Evolutionary conservation across 2,113 vertebrate genomes (phyloP).

Genomic region (Amblyopsis rosae): DNA sequence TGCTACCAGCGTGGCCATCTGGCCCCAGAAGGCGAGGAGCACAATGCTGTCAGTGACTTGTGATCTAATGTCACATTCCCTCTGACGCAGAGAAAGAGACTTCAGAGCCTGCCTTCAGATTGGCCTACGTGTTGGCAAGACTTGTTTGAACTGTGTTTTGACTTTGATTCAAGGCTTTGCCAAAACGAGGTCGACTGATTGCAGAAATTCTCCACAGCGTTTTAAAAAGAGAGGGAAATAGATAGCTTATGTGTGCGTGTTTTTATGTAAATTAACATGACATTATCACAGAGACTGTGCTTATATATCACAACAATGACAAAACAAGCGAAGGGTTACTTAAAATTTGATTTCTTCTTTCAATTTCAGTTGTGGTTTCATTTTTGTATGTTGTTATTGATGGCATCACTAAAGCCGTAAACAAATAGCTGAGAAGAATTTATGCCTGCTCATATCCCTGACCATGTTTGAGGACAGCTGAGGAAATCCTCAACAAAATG

Average conservation of each 20-base stretch:
- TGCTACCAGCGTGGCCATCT: slow-evolving; percentile 16
- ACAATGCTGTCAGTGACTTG: slow-evolving; percentile 5
- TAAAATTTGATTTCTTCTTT: too few relatives aligned
- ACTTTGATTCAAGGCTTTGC: slow-evolving; percentile 60
- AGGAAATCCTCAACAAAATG: slow-evolving; percentile 31
- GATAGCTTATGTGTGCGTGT: slow-evolving; percentile 5
- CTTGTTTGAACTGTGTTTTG: slow-evolving; percentile 45
- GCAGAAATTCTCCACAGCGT: slow-evolving; percentile 41
- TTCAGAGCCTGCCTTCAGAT: slow-evolving; percentile 64
- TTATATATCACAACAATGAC: too few relatives aligned
- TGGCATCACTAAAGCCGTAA: too few relatives aligned
- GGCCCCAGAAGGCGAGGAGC: slow-evolving; percentile 16
- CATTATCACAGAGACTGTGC: slow-evolving; percentile 2
- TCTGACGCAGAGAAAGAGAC: slow-evolving; percentile 42
- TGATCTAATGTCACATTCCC: slow-evolving; percentile 59
- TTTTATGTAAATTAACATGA: slow-evolving; percentile 26
- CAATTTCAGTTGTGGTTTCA: too few relatives aligned
- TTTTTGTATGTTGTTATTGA: too few relatives aligned
- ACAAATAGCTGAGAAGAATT: too few relatives aligned
- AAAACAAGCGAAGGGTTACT: too few relatives aligned
- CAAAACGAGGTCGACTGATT: slow-evolving; percentile 52
- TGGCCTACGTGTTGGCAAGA: slow-evolving; percentile 49
- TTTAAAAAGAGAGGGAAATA: slow-evolving; percentile 1
- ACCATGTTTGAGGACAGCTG: slow-evolving; percentile 38
- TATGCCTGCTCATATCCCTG: slow-evolving; percentile 6